A percentile compares a stretch with the other conserved stretches of the same genome.
These are phyloP conservation scores for Xanthia togata DNA, from an alignment of 2,888 invertebrate species.

Conservation along the genomic window DNA sequence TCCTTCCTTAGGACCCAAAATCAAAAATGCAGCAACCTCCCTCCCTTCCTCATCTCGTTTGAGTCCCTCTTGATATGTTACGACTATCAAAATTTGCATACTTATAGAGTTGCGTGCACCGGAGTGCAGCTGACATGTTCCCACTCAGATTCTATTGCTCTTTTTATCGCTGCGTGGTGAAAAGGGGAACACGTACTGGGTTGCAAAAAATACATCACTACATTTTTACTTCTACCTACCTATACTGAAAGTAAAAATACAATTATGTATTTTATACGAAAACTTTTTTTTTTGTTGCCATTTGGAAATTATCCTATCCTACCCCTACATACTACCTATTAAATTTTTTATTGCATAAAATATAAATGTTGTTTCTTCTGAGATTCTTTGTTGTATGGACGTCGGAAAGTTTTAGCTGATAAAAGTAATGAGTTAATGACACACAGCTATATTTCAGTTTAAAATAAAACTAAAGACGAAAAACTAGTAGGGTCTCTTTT, in stretches of 20 bases:
- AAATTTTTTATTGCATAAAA: not conserved
- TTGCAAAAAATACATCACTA: slow-evolving; percentile 12
- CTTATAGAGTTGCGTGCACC: slow-evolving; percentile 67
- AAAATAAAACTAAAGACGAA: not conserved
- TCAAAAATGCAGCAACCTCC: slow-evolving; percentile 41
- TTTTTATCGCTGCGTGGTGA: slow-evolving; percentile 48
- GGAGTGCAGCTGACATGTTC: slow-evolving; percentile 62
- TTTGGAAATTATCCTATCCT: not conserved
- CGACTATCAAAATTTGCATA: slow-evolving; percentile 74
- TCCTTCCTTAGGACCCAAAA: slow-evolving; percentile 17
- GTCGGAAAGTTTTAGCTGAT: too few species aligned
- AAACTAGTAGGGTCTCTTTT: not conserved
- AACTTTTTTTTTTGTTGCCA: not conserved
- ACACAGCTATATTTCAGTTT: not conserved
- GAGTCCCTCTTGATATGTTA: slow-evolving; percentile 48
- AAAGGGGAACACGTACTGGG: slow-evolving; percentile 32
- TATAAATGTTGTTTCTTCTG: not conserved
- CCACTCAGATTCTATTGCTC: slow-evolving; percentile 55
- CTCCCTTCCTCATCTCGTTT: slow-evolving; percentile 30
- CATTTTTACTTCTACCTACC: not conserved
- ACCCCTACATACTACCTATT: not conserved
- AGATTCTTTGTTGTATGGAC: not conserved
- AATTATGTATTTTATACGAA: not conserved
- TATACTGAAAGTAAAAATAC: not conserved
- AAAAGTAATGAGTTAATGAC: too few species aligned